Conservation (phyloP, 2,888 invertebrate genomes). For the Parnassius smintheus region DNA sequence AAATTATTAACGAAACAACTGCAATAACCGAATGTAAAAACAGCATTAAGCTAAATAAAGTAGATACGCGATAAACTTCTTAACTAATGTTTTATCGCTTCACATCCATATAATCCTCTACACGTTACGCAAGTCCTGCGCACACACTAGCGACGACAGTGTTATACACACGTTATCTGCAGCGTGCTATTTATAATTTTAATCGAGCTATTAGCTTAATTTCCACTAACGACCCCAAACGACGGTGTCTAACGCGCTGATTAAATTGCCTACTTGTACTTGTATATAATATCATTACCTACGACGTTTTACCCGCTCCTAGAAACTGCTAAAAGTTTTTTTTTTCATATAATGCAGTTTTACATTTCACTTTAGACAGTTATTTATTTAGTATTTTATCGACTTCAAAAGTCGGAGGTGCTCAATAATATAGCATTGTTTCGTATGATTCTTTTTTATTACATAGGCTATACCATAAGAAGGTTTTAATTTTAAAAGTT, state of each 20-base stretch:
- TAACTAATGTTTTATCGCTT: constrained; percentile 9
- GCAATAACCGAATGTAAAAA: too few species aligned
- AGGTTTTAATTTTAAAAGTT: too few species aligned
- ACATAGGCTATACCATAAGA: too few species aligned
- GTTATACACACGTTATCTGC: constrained; percentile 11
- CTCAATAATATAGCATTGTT: too few species aligned
- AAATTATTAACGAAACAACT: too few species aligned
- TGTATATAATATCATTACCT: neutral
- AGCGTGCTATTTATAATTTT: constrained; percentile 16
- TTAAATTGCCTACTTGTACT: neutral
- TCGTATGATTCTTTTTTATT: too few species aligned
- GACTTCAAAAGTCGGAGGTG: too few species aligned
- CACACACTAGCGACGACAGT: constrained; percentile 11
- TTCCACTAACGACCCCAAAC: constrained; percentile 16
- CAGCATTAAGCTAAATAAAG: too few species aligned
- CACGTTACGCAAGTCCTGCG: constrained; percentile 20
- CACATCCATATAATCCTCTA: constrained; percentile 10
- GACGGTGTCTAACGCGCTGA: neutral
- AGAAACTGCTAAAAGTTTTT: constrained; percentile 8
- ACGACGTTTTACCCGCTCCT: constrained; percentile 13
- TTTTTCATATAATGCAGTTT: neutral
- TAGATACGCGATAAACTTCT: constrained; percentile 2
- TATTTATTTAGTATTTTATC: too few species aligned
- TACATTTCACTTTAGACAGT: too few species aligned
- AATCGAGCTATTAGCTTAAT: constrained; percentile 25